Percentiles rank a stretch among this genome's conserved stretches.
Conservation (phyloP, 2,113 vertebrate genomes). For the Dromas ardeola region DNA sequence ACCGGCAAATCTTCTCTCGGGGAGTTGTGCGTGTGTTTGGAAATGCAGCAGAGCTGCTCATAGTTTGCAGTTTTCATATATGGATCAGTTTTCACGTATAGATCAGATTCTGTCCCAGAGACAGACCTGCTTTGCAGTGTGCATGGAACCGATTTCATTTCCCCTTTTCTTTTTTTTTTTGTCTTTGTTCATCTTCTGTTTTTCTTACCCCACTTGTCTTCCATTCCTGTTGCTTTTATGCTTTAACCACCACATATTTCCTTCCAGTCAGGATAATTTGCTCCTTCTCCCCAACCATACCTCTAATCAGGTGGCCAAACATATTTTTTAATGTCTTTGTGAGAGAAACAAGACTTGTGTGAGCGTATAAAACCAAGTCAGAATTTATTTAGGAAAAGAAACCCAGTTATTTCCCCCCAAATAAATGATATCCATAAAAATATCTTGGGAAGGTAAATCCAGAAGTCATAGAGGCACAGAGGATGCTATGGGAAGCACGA, state of each 20-base stretch:
- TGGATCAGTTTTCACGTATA: accelerated
- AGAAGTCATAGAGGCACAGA: not conserved
- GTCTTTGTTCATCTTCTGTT: not conserved
- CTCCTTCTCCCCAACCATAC: not conserved
- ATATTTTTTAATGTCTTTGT: not conserved
- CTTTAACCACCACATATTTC: not conserved
- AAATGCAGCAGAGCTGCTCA: not conserved
- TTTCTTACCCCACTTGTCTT: not conserved
- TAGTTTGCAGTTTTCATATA: not conserved
- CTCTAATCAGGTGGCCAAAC: not conserved
- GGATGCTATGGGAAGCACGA: not conserved
- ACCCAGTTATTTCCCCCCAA: not conserved
- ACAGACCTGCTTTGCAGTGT: not conserved
- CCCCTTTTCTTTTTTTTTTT: not conserved
- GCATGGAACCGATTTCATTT: not conserved
- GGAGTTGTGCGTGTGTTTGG: not conserved
- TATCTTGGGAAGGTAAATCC: not conserved
- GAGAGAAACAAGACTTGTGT: not conserved
- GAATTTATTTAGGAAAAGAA: not conserved
- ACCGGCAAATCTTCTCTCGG: not conserved
- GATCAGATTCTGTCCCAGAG: not conserved
- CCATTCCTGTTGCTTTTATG: not conserved
- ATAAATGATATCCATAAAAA: not conserved
- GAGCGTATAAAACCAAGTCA: not conserved
- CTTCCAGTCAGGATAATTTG: not conserved